These are phyloP conservation scores for Tipula helvola DNA, from an alignment of 2,888 invertebrate species.

Conservation along the genomic window DNA sequence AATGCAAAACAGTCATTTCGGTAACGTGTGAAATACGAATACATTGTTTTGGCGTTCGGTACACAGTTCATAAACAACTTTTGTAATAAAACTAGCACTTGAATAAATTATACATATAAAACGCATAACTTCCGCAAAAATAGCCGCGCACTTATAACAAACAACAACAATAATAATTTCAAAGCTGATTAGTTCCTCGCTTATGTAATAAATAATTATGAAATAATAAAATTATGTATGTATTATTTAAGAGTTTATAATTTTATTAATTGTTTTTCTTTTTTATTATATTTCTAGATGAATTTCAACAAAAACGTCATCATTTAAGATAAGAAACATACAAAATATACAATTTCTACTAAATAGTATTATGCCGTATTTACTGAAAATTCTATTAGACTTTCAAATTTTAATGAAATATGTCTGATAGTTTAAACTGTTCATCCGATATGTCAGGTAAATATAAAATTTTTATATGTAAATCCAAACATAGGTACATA, in stretches of 20 bases:
- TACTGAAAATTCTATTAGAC: neutral
- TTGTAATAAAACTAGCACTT: neutral
- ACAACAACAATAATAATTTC: neutral
- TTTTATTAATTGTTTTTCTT: neutral
- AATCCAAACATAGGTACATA: too few species aligned
- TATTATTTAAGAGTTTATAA: neutral
- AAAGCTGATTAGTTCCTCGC: neutral
- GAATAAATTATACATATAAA: neutral
- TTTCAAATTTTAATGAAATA: constrained; percentile 6
- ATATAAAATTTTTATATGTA: neutral
- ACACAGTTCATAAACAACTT: neutral
- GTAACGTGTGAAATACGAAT: neutral
- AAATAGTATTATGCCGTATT: neutral
- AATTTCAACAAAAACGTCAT: neutral
- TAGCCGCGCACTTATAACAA: neutral
- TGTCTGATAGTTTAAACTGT: constrained; percentile 11
- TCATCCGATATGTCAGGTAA: constrained; percentile 13
- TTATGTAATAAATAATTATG: neutral
- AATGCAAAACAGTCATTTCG: neutral
- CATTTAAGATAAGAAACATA: neutral
- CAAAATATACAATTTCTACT: neutral
- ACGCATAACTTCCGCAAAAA: neutral
- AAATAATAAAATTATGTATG: neutral
- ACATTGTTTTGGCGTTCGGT: neutral
- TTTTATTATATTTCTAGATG: neutral